phyloP scores from a whole-genome alignment of 2,113 vertebrate genomes.

The Zapus hudsonius region DNA sequence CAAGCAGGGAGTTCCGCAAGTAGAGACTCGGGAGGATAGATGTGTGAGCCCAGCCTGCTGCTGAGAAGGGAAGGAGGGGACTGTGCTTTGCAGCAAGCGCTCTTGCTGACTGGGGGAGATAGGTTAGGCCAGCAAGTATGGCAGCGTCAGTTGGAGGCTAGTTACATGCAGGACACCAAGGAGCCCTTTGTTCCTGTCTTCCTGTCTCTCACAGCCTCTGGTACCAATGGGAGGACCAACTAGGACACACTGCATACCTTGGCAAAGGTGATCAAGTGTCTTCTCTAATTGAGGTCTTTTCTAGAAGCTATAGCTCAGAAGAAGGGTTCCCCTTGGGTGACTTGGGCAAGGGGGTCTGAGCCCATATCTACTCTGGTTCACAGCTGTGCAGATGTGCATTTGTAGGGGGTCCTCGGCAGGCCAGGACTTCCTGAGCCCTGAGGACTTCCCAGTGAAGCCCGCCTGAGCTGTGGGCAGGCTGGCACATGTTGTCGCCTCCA shows the following conservation, averaged over 20 bases:
- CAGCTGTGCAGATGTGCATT: background rate
- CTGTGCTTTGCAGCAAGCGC: background rate
- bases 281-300: background rate
- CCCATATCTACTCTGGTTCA: background rate
- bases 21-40: constrained; percentile 33
- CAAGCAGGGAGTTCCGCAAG: background rate
- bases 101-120: background rate
- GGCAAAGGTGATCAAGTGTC: background rate
- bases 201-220: background rate
- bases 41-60: background rate
- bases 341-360: background rate
- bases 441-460: background rate
- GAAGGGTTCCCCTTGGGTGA: background rate
- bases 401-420: background rate
- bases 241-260: fast-evolving
- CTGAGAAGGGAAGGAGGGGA: constrained; percentile 56
- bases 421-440: background rate
- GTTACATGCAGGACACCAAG: background rate
- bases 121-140: background rate
- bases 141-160: background rate
- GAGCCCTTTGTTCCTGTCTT: background rate
- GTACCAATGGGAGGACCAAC: background rate
- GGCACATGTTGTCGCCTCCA: background rate
- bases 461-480: background rate
- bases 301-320: background rate